phyloP scores from a whole-genome alignment of 2,888 invertebrate species.

The Orthosia gracilis region DNA sequence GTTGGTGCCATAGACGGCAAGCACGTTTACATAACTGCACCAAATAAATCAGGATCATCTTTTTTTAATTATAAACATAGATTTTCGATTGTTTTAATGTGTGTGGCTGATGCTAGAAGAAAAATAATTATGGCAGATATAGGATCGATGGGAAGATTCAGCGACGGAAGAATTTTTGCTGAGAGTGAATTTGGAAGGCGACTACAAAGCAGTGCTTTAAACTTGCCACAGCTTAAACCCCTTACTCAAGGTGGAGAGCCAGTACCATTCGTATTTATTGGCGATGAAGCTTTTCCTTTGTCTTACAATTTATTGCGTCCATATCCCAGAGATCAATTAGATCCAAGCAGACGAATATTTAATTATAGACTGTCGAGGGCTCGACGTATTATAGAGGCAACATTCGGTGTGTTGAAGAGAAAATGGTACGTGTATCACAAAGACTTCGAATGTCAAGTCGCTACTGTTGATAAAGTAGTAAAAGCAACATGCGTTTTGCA shows the following conservation, averaged over 20 bases:
- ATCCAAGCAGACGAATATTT: not conserved
- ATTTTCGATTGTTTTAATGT: slow-evolving; percentile 6
- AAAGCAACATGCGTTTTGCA: not conserved
- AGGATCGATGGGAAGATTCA: not conserved
- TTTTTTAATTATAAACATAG: not conserved
- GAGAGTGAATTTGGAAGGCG: not conserved
- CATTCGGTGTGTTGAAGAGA: not conserved
- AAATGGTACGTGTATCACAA: not conserved
- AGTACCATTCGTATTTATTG: not conserved
- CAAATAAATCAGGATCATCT: not conserved
- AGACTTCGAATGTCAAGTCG: not conserved
- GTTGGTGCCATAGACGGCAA: not conserved
- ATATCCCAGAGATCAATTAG: not conserved
- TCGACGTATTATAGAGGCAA: not conserved
- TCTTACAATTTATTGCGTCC: not conserved
- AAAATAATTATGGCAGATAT: not conserved
- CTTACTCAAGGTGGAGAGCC: not conserved
- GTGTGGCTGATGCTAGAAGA: not conserved
- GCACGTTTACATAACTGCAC: not conserved
- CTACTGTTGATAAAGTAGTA: too few species aligned
- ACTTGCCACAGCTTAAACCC: not conserved
- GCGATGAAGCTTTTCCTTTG: not conserved
- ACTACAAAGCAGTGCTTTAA: not conserved
- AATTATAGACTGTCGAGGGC: not conserved
- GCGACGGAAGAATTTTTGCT: not conserved